phyloP scores from a whole-genome alignment of 2,888 invertebrate species.

The Drosophila limbata region DNA sequence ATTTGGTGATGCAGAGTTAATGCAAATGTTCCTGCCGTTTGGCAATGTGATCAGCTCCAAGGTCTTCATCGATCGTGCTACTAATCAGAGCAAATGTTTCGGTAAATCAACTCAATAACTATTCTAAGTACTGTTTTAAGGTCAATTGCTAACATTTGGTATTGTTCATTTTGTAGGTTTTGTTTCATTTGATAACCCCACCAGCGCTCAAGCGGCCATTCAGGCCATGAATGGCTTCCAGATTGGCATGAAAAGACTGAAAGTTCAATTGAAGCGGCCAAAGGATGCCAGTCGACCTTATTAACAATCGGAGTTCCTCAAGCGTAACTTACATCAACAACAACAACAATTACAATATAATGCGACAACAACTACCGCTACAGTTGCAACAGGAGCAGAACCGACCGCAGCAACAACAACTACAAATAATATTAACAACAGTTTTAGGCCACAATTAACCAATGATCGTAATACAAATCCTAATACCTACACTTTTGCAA shows the following conservation, averaged over 20 bases:
- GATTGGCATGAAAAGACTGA: conserved; percentile 99
- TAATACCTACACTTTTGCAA: conserved; percentile 68
- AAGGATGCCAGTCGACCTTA: conserved; percentile 99
- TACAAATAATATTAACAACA: conserved; percentile 48
- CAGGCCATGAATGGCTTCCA: conserved; percentile 99
- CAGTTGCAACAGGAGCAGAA: conserved; percentile 32
- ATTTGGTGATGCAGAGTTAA: conserved; percentile 99
- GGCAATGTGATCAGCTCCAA: conserved; percentile 99
- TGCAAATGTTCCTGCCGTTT: conserved; percentile 99
- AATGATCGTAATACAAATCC: conserved; percentile 56
- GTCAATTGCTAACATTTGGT: conserved; percentile 1
- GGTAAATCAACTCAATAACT: conserved; percentile 87
- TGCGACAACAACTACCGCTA: conserved; percentile 43
- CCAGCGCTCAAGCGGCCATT: conserved; percentile 99
- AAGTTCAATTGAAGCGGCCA: conserved; percentile 99
- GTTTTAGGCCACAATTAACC: conserved; percentile 58
- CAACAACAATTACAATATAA: conserved; percentile 51
- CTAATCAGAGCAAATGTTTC: conserved; percentile 99
- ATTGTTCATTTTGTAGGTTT: conserved; percentile 89
- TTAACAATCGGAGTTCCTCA: conserved; percentile 90
- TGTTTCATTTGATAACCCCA: conserved; percentile 99
- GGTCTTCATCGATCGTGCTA: conserved; percentile 99
- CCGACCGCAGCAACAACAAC: conserved; percentile 49
- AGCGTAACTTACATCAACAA: conserved; percentile 78
- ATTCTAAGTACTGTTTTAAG: no score